Base-by-base conservation (phyloP, 2,888 invertebrate species). In the Brenthis hecate region DNA sequence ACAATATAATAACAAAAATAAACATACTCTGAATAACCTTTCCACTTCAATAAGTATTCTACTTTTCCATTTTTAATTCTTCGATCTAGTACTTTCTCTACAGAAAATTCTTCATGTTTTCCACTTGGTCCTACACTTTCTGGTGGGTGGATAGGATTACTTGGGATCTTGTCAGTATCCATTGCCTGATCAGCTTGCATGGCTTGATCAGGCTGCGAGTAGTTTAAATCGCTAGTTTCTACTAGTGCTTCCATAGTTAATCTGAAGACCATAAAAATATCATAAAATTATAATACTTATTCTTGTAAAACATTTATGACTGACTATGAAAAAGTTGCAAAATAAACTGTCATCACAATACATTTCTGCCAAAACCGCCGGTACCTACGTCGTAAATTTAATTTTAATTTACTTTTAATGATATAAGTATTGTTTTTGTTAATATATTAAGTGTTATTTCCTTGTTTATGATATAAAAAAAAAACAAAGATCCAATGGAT, bases 31-130 rank as follows among this genome's bases (percentile, higher is more conserved):
- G 94, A 94, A 81, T 95, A 95, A 4, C 95, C 95, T 83, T 94
- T 95, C 95, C 95, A 95, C 80, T 95, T 95, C 19, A 95, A 78
- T 48, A 94, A 84, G 80, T 94, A 95, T 83, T 95, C 95, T 0
- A 95, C 94, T 85, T 95, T 96, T 0, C 96, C 96, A 77, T 95
- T 95, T 71, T 94, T 91, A 13, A 94, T 93, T 77, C 96, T 87
- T 73, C 95, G 94, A 79, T 96, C 96, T 19, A 96, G 85, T 32
- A 97, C 95, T 80, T 95, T 96, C 80, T 96, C 96, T 0, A 97
- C 96, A 0, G 95, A 95, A 78, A 94, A 96, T 77, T 96, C 97
- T 76, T 96, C 96, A 53, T 88, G 91, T 77, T 84, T 90, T 0
- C 88, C 90, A 28, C 87, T 83, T 11, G 86, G 85, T 0, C 83